These are phyloP conservation scores for Apamea sordens DNA, from an alignment of 2,888 invertebrate genomes.

Conservation along the genomic window DNA sequence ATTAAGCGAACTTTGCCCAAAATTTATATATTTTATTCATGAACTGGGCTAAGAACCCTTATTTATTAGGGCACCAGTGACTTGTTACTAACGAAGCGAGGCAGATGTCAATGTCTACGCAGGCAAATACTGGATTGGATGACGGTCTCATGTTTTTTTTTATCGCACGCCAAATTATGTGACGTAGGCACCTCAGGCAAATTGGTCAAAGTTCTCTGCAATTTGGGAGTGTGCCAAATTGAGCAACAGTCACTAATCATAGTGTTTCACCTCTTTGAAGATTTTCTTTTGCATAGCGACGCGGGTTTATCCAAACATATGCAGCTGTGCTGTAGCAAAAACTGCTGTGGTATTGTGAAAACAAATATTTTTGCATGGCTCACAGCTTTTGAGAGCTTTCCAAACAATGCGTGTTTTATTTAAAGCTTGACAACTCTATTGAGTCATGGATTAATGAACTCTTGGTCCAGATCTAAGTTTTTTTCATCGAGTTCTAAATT, in stretches of 20 bases:
- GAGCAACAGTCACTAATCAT: constrained; percentile 70
- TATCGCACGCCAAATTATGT: constrained; percentile 61
- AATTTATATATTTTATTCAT: constrained; percentile 32
- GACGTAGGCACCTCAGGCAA: constrained; percentile 64
- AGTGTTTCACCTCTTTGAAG: constrained; percentile 63
- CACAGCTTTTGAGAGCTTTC: constrained; percentile 3
- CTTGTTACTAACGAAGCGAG: constrained; percentile 37
- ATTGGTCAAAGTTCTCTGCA: constrained; percentile 75
- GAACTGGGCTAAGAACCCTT: constrained; percentile 36
- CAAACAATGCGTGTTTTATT: background rate
- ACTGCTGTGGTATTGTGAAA: constrained; percentile 26
- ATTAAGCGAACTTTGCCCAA: constrained; percentile 7
- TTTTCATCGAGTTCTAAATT: background rate
- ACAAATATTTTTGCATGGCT: constrained; percentile 20
- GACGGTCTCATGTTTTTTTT: constrained; percentile 52
- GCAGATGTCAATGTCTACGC: constrained; percentile 56
- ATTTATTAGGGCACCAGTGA: constrained; percentile 23
- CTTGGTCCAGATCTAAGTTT: background rate
- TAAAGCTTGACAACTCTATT: background rate
- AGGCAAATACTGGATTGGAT: constrained; percentile 44
- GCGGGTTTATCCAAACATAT: constrained; percentile 31
- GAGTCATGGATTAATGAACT: constrained; percentile 11
- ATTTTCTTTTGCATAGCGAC: constrained; percentile 53
- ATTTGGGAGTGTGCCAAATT: constrained; percentile 75
- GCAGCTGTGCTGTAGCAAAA: constrained; percentile 22